Conservation (phyloP, 53 echinoderm and acorn worm species). For the Luidia sarsii region DNA sequence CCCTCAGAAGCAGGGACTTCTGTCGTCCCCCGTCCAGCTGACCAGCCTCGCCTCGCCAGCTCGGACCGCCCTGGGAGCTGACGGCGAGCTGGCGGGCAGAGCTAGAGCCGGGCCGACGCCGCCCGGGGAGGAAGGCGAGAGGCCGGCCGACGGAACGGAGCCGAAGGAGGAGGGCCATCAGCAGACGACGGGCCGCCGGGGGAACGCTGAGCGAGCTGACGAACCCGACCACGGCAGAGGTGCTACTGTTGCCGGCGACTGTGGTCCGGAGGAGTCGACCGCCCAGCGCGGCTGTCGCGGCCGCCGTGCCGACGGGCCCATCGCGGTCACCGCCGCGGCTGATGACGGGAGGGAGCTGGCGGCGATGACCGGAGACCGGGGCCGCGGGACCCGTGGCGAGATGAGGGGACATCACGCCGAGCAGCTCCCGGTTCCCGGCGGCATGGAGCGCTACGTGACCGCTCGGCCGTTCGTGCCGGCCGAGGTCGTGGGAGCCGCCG, state of each 20-base stretch:
- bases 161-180: too few relatives aligned
- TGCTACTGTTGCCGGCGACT: too few relatives aligned
- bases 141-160: neutral
- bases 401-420: neutral
- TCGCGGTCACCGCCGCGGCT: neutral
- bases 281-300: neutral
- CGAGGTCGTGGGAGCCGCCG: neutral
- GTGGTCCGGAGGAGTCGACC: neutral
- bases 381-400: too few relatives aligned
- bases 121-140: neutral
- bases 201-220: too few relatives aligned
- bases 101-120: too few relatives aligned
- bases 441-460: constrained; percentile 32
- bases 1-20: constrained; percentile 38
- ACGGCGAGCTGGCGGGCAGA: neutral
- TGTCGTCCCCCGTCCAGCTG: constrained; percentile 25
- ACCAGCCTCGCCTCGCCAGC: constrained; percentile 25
- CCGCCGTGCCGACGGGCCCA: neutral
- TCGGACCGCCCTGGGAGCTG: neutral
- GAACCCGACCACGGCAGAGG: too few relatives aligned
- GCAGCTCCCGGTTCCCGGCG: too few relatives aligned
- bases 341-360: constrained; percentile 8
- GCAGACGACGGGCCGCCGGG: too few relatives aligned
- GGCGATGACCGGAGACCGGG: neutral
- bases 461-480: constrained; percentile 30